Conservation (phyloP, 1,140 invertebrate species). For the Potamilus streckersoni region DNA sequence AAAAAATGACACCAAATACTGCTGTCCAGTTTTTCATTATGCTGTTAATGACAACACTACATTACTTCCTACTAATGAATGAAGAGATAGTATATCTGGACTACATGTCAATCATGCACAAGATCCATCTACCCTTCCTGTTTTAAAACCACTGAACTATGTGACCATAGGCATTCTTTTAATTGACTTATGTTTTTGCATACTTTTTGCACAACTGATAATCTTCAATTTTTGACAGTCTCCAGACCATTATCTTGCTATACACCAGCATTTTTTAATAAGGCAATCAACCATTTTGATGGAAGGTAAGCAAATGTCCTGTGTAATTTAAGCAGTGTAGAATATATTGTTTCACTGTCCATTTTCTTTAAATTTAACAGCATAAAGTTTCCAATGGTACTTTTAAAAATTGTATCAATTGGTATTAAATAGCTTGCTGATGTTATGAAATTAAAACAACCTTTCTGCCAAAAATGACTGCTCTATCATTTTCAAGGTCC, state of each 20-base stretch:
- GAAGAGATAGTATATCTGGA: slow-evolving; percentile 14
- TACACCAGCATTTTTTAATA: slow-evolving; percentile 25
- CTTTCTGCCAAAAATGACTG: slow-evolving; percentile 30
- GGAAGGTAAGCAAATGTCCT: slow-evolving; percentile 30
- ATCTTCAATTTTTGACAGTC: background rate
- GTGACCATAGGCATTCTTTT: slow-evolving; percentile 16
- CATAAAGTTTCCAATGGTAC: background rate
- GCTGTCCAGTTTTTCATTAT: slow-evolving; percentile 24
- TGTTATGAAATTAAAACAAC: slow-evolving; percentile 34
- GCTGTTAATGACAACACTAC: slow-evolving; percentile 12
- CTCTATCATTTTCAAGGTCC: slow-evolving; percentile 31
- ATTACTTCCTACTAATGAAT: slow-evolving; percentile 15
- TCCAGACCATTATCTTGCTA: slow-evolving; percentile 18
- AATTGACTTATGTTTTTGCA: slow-evolving; percentile 12
- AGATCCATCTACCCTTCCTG: slow-evolving; percentile 7
- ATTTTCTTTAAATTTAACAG: slow-evolving; percentile 11
- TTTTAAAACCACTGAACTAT: slow-evolving; percentile 25
- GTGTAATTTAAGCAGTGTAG: slow-evolving; percentile 27
- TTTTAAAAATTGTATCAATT: slow-evolving; percentile 20
- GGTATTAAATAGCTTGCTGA: slow-evolving; percentile 36
- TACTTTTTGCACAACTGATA: slow-evolving; percentile 8
- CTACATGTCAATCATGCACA: slow-evolving; percentile 30
- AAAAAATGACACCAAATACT: slow-evolving; percentile 19
- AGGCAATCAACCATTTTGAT: slow-evolving; percentile 8
- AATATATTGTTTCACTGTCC: background rate